Evolutionary conservation across 2,888 invertebrate genomes (phyloP), one percentile per base, ranked within the genome.

Genomic region (Hermaeophaga mercurialis): DNA sequence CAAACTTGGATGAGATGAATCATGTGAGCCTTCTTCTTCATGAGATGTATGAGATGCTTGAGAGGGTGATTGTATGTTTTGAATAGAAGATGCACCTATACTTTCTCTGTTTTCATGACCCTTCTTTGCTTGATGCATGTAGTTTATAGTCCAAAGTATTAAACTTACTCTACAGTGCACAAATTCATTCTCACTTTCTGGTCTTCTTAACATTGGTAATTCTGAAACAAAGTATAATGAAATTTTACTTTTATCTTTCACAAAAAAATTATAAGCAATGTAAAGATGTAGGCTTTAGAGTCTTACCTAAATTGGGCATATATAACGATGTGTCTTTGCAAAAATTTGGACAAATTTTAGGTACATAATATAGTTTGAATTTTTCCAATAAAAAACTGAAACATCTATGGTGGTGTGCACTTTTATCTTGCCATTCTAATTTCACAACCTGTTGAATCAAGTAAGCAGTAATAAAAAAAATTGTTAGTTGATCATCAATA

Each of bases 331-430:
- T 91, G 66, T 83, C 85, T 56, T 82, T 79, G 72, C 88, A 88
- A 71, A 94, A 95, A 71, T 89, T 87, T 1, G 95, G 95, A 77
- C 96, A 95, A 69, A 97, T 89, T 69, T 91, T 85, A 24, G 90
- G 91, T 69, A 97, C 82, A 78, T 96, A 97, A 74, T 90, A 90
- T 54, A 87, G 82, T 78, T 94, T 95, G 73, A 97, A 96, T 70
- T 89, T 89, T 74, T 96, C 91, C 75, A 97, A 82, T 48, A 97
- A 80, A 80, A 96, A 97, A 60, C 89, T 89, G 78, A 97, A 96
- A 69, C 91, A 89, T 72, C 87, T 85, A 68, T 92, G 87, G 75
- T 91, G 91, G 66, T 88, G 85, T 19, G 87, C 85, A 41, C 86
- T 83, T 73, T 89, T 86, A 71, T 94, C 94, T 55, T 89, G 86